Evolutionary conservation across 2,888 invertebrate species (phyloP), one percentile per base, ranked within the genome.

Genomic region (Abrostola tripartita): DNA sequence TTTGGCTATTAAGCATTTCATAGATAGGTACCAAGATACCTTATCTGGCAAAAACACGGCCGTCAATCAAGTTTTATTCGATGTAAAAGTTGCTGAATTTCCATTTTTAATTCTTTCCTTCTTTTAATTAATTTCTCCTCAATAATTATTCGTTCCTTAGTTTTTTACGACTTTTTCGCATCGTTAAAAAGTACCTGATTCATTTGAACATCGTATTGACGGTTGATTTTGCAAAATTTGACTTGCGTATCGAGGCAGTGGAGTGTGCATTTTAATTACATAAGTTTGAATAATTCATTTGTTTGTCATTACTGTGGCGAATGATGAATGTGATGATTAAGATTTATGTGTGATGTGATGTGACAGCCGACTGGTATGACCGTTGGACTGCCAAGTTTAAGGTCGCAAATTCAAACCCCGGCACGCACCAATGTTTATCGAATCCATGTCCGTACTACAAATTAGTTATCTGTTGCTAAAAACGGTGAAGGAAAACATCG

Each of bases 131-230:
- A 68, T 62, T 56, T 70, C 68, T 56, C 62, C 66, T 64, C 63
- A 42, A 69, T 62, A 68, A 70, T 65, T 73, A 68, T 40, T 37
- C 60, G 42, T 42, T 68, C 53, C 58, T 42, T 58, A 24, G 50
- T 50, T 44, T 76, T 65, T 50, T 35, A 56, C 24, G 65, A 63
- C 52, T 76, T 78, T 62, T 68, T 52, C 14, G 51, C 61, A 55
- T 78, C 78, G 68, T 76, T 76, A 76, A 64, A 78, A 70, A 66
- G 57, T 61, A 42, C 51, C 58, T 40, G 59, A 70, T 78, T 75
- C 69, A 52, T 78, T 78, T 58, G 42, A 53, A 54, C 65, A 37
- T 60, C 37, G 53, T 65, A 73, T 68, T 70, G 78, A 73, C 73
- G 63, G 57, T 74, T 72, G 68, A 65, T 73, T 73, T 58, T 52